A percentile compares a stretch with the other conserved stretches of the same genome.
Conservation (phyloP, 2,113 vertebrate genomes). For the Oxygymnocypris stewartii region DNA sequence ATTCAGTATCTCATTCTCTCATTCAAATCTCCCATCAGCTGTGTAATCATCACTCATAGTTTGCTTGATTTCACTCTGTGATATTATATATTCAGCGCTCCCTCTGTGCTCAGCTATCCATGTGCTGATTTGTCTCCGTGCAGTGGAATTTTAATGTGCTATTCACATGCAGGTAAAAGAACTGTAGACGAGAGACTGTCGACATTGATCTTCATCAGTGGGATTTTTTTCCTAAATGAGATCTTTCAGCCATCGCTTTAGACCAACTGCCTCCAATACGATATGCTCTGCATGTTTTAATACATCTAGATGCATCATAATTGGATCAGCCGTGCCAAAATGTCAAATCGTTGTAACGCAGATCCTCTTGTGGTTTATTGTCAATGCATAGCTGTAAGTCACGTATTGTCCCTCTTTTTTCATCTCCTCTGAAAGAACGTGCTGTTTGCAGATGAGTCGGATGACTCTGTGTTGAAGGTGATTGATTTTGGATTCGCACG, state of each 20-base stretch:
- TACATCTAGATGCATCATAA: background rate
- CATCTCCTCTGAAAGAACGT: slow-evolving; percentile 77
- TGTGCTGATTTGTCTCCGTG: slow-evolving; percentile 16
- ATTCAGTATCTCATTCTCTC: background rate
- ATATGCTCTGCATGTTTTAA: background rate
- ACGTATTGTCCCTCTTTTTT: background rate
- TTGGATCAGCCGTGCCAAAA: background rate
- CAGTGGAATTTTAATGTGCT: slow-evolving; percentile 10
- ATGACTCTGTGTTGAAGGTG: slow-evolving; percentile 83
- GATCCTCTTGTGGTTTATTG: background rate
- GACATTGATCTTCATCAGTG: slow-evolving; percentile 12
- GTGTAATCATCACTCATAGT: slow-evolving; percentile 15
- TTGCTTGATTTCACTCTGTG: slow-evolving; percentile 22
- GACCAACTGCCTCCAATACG: background rate
- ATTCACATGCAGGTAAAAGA: background rate
- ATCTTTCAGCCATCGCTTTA: background rate
- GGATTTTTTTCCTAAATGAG: slow-evolving; percentile 1
- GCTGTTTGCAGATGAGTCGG: slow-evolving; percentile 83
- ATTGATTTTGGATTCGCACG: slow-evolving; percentile 92
- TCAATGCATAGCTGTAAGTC: background rate
- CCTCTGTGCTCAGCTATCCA: background rate
- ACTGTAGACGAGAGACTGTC: background rate
- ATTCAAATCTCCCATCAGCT: slow-evolving; percentile 5
- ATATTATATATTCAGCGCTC: slow-evolving; percentile 8
- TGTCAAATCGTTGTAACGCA: background rate